Conservation (phyloP, 2,797 vertebrate species). For the Phataginus tricuspis region DNA sequence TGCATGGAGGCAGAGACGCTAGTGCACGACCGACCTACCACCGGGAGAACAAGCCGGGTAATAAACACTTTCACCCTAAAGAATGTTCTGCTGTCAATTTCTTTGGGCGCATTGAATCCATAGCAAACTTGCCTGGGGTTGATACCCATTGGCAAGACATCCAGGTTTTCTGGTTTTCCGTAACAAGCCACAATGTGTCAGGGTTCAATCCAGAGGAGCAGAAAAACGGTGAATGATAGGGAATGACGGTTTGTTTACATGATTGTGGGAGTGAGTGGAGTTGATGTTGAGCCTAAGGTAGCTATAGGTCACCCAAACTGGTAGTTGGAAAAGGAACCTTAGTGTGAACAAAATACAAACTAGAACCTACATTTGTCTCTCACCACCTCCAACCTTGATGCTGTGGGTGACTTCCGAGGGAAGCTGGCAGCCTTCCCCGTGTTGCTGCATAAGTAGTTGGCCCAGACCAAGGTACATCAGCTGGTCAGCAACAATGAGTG, state of each 20-base stretch:
- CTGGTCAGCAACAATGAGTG: accelerated
- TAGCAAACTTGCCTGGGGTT: no score
- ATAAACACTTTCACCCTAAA: no score
- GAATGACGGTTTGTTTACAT: background rate
- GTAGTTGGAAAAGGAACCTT: background rate
- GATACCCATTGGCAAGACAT: no score
- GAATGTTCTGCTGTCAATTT: no score
- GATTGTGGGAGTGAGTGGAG: no score
- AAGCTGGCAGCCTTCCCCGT: background rate
- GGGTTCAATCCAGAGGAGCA: background rate
- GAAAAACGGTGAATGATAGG: background rate
- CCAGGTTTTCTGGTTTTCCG: no score
- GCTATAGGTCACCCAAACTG: background rate
- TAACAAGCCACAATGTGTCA: background rate
- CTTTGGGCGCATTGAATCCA: no score
- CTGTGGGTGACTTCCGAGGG: background rate
- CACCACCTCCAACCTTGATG: background rate
- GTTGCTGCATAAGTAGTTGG: background rate
- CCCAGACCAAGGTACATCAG: background rate
- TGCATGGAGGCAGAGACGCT: no score
- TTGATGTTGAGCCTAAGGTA: background rate
- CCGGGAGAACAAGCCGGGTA: no score
- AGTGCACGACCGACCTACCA: no score
- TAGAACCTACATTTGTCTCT: background rate
- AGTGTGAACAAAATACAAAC: background rate